Conservation (phyloP, 2,113 vertebrate genomes). For the Clarias macrocephalus region DNA sequence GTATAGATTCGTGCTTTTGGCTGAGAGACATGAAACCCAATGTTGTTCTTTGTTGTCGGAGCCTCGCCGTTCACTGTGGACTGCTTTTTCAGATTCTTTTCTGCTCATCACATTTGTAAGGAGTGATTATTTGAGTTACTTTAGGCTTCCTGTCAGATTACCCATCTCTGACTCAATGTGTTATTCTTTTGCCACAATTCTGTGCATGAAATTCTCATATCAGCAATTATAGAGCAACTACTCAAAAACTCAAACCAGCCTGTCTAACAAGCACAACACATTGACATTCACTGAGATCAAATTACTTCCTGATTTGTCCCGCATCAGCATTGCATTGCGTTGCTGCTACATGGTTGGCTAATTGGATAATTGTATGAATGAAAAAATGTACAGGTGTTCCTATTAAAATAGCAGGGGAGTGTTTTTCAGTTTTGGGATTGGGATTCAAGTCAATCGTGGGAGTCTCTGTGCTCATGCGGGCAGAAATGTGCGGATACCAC, state of each 20-base stretch:
- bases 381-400: neutral
- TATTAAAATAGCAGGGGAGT: neutral
- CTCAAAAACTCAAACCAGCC: neutral
- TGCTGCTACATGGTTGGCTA: neutral
- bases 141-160: neutral
- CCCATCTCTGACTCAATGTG: neutral
- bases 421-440: neutral
- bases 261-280: neutral
- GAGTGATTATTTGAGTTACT: neutral
- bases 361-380: neutral
- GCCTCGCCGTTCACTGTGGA: neutral
- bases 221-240: neutral
- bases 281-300: neutral
- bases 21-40: neutral
- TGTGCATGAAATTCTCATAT: neutral
- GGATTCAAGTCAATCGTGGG: too few species aligned
- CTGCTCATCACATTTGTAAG: neutral
- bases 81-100: neutral
- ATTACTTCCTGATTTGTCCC: neutral
- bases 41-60: neutral
- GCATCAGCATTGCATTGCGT: neutral
- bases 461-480: too few species aligned
- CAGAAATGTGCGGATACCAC: too few species aligned
- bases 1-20: neutral
- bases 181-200: neutral